Evolutionary conservation across 1,140 invertebrate species (phyloP).

Genomic region (Procambarus virginalis): DNA sequence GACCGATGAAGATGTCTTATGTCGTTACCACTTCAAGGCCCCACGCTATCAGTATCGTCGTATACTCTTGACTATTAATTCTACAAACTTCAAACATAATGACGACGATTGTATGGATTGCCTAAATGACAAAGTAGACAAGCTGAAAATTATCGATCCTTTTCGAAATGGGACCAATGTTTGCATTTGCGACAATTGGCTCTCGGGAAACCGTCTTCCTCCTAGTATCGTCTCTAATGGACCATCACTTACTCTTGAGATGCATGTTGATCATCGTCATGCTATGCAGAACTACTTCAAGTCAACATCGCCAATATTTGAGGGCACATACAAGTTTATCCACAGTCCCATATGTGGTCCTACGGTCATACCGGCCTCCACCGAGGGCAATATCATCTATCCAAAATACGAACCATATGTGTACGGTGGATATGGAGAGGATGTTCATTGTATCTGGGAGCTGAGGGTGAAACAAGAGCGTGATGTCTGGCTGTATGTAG

Average conservation of each 20-base stretch:
- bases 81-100: constrained; percentile 77
- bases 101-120: constrained; percentile 86
- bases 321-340: constrained; percentile 89
- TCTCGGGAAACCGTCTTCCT: constrained; percentile 62
- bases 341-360: constrained; percentile 91
- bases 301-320: constrained; percentile 85
- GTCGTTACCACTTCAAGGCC: constrained; percentile 87
- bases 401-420: constrained; percentile 80
- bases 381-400: constrained; percentile 88
- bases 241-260: constrained; percentile 84
- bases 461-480: constrained; percentile 83
- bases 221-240: constrained; percentile 82
- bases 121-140: constrained; percentile 88
- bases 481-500: constrained; percentile 89
- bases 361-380: constrained; percentile 82
- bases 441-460: constrained; percentile 91
- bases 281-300: constrained; percentile 91
- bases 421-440: constrained; percentile 84
- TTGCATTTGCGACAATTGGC: constrained; percentile 69
- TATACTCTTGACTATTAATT: constrained; percentile 82
- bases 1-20: constrained; percentile 83
- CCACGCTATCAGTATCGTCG: constrained; percentile 86
- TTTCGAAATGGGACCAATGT: constrained; percentile 69
- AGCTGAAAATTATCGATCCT: constrained; percentile 77
- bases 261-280: constrained; percentile 86